phyloP scores from a whole-genome alignment of 2,888 invertebrate genomes.

The Cylindroiulus punctatus region DNA sequence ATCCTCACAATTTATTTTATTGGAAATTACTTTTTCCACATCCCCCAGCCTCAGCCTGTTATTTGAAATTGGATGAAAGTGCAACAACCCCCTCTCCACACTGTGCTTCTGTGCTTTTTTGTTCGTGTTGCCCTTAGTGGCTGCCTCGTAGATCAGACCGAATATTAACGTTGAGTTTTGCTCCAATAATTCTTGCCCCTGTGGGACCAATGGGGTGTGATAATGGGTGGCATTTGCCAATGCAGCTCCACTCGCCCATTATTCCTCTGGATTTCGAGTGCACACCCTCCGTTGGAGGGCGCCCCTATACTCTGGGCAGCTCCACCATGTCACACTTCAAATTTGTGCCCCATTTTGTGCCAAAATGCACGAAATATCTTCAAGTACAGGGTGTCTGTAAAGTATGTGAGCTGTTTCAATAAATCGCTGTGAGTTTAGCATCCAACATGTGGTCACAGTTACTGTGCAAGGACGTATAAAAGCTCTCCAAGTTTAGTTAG shows the following conservation, averaged over 20 bases:
- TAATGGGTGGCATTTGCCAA: neutral
- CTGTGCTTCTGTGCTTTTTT: neutral
- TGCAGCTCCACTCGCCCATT: neutral
- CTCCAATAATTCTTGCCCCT: neutral
- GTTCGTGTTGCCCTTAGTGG: neutral
- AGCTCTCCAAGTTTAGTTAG: too few relatives aligned
- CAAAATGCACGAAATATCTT: too few relatives aligned
- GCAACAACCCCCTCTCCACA: neutral
- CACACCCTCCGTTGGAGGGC: too few relatives aligned
- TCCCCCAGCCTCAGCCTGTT: neutral
- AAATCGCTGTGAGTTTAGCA: too few relatives aligned
- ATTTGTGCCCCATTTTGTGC: too few relatives aligned
- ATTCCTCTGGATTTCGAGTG: neutral
- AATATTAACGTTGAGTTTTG: conserved; percentile 42
- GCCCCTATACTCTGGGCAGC: too few relatives aligned
- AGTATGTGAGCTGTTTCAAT: too few relatives aligned
- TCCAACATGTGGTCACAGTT: too few relatives aligned
- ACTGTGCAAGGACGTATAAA: too few relatives aligned
- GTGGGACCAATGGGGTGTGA: conserved; percentile 34
- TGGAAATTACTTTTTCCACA: conserved; percentile 38
- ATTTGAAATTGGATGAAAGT: conserved; percentile 38
- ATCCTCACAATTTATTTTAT: conserved; percentile 42
- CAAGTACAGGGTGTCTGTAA: too few relatives aligned
- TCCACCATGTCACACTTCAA: too few relatives aligned
- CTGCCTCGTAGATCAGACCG: neutral